These are phyloP conservation scores for Macaca nemestrina DNA, from an alignment of 2,113 vertebrate species.

Conservation along the genomic window DNA sequence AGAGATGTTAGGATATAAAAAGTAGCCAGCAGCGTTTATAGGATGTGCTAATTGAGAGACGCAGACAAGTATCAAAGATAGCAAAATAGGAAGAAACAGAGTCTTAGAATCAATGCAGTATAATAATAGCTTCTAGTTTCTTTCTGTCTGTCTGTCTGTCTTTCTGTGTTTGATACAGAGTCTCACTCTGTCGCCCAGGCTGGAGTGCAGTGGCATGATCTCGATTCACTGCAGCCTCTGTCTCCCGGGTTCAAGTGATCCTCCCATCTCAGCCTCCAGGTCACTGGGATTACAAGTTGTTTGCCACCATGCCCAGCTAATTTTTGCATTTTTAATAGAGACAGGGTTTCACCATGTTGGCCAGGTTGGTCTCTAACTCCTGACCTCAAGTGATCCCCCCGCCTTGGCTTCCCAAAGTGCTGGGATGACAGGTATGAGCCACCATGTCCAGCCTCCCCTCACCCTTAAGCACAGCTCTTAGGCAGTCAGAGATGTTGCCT, in stretches of 20 bases:
- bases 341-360: no score
- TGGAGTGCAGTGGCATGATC: neutral
- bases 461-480: neutral
- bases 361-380: no score
- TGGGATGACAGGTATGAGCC: no score
- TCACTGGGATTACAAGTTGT: no score
- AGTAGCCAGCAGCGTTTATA: neutral
- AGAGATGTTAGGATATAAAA: neutral
- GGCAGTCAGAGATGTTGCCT: neutral
- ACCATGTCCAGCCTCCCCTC: neutral
- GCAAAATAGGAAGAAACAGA: neutral
- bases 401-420: neutral
- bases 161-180: neutral
- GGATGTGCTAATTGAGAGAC: accelerated
- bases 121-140: neutral
- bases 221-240: neutral
- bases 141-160: no score
- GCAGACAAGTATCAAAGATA: neutral
- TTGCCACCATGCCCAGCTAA: neutral
- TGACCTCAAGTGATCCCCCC: no score
- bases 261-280: neutral
- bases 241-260: neutral
- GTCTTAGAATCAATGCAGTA: accelerated
- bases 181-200: neutral
- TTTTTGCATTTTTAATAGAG: no score